These are phyloP conservation scores for Caenorhabditis wallacei DNA, from an alignment of 2,888 invertebrate species.

Conservation along the genomic window DNA sequence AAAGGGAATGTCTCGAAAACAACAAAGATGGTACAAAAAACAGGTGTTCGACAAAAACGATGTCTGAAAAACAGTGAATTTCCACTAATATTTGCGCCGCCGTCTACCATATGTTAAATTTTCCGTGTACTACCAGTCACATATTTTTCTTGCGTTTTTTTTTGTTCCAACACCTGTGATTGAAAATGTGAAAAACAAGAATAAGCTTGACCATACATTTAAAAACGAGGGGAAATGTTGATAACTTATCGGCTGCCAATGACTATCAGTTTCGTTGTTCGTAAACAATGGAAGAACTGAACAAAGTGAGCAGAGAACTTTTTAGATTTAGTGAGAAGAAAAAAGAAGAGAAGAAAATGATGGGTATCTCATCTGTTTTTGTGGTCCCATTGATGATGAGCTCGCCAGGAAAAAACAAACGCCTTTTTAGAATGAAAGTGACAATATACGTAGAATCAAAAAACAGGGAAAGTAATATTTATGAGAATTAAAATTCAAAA, in stretches of 20 bases:
- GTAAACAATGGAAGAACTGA: neutral
- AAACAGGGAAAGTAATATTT: neutral
- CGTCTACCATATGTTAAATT: slow-evolving; percentile 6
- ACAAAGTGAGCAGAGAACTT: neutral
- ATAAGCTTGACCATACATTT: neutral
- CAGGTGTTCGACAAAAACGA: neutral
- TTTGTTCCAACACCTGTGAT: neutral
- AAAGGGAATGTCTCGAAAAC: neutral
- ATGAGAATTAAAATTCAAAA: neutral
- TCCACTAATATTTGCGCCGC: neutral
- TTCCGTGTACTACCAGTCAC: slow-evolving; percentile 1
- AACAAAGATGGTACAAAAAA: neutral
- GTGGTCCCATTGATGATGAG: slow-evolving; percentile 26
- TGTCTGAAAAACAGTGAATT: slow-evolving; percentile 3
- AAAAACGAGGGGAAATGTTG: too few species aligned
- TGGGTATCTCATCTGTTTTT: slow-evolving; percentile 37
- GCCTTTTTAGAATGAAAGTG: slow-evolving; percentile 1
- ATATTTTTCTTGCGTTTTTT: neutral
- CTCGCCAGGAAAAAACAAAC: slow-evolving; percentile 5
- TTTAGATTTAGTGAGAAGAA: neutral
- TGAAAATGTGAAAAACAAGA: neutral
- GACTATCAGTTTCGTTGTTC: neutral
- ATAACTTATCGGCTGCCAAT: too few species aligned
- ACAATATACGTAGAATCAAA: neutral
- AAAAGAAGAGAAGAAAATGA: slow-evolving; percentile 28